phyloP scores from a whole-genome alignment of 2,113 vertebrate species.

The Lophius piscatorius region DNA sequence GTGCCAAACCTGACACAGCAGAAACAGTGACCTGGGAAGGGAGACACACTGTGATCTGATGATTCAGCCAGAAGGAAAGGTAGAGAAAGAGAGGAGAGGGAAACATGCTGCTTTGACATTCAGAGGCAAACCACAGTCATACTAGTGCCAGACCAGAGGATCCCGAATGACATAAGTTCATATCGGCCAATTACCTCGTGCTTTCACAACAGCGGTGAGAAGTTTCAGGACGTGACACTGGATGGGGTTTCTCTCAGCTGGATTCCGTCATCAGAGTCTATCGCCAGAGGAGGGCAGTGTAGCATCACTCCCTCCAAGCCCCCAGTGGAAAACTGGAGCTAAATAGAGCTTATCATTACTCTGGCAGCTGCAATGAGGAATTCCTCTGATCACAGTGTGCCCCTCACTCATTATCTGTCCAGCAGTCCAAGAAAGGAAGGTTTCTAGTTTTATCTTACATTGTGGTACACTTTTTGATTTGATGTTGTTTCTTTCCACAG shows the following conservation, averaged over 20 bases:
- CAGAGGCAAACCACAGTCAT: constrained; percentile 61
- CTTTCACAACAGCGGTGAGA: constrained; percentile 52
- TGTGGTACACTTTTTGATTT: constrained; percentile 1
- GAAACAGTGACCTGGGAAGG: constrained; percentile 77
- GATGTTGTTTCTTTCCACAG: constrained; percentile 17
- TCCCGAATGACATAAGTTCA: constrained; percentile 60
- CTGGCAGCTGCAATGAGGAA: constrained; percentile 58
- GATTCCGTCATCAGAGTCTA: neutral
- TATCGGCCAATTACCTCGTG: constrained; percentile 52
- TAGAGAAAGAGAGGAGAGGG: constrained; percentile 29
- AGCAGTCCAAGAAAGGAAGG: neutral
- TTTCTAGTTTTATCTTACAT: constrained; percentile 3
- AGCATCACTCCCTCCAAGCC: constrained; percentile 38
- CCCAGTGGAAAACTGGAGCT: constrained; percentile 41
- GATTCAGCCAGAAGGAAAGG: constrained; percentile 75
- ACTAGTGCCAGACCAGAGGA: constrained; percentile 53
- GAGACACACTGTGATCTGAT: constrained; percentile 77
- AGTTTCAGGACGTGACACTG: constrained; percentile 53
- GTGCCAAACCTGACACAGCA: constrained; percentile 79
- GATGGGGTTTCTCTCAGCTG: constrained; percentile 35
- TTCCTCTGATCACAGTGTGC: constrained; percentile 54
- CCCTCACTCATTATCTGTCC: constrained; percentile 30
- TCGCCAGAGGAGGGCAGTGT: constrained; percentile 67
- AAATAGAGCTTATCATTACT: constrained; percentile 64
- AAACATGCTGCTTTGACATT: constrained; percentile 65